phyloP scores from a whole-genome alignment of 1,140 invertebrate species.

The Pachypeltis micranthus region DNA sequence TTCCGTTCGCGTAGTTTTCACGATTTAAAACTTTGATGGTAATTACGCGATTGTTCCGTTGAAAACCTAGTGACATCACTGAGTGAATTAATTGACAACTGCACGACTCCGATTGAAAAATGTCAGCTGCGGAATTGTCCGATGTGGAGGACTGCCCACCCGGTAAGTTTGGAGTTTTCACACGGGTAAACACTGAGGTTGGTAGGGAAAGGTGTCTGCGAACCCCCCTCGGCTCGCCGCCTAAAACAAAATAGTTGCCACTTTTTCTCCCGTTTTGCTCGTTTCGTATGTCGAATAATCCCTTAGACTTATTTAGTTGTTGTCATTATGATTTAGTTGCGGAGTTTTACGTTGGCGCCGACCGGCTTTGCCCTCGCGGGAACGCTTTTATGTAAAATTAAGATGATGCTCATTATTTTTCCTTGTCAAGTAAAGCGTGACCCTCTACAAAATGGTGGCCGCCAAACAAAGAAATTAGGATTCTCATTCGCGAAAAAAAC shows the following conservation, averaged over 20 bases:
- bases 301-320: neutral
- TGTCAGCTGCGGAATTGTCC: neutral
- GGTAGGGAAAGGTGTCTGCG: conserved; percentile 1
- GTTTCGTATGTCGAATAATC: neutral
- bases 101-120: neutral
- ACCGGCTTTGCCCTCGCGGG: neutral
- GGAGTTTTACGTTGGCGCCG: neutral
- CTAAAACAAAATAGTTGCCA: conserved; percentile 13
- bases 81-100: neutral
- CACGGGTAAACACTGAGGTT: conserved; percentile 8
- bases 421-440: conserved; percentile 37
- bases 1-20: neutral
- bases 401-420: conserved; percentile 38
- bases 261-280: neutral
- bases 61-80: neutral
- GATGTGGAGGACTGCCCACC: neutral
- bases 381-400: conserved; percentile 16
- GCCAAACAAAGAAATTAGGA: conserved; percentile 52
- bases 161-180: neutral
- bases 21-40: neutral
- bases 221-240: conserved; percentile 11
- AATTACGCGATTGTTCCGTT: neutral
- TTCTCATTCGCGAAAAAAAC: neutral
- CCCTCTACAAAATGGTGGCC: conserved; percentile 57
- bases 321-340: neutral